Conservation (phyloP, 2,113 vertebrate genomes). For the Colistium nudipinnis region DNA sequence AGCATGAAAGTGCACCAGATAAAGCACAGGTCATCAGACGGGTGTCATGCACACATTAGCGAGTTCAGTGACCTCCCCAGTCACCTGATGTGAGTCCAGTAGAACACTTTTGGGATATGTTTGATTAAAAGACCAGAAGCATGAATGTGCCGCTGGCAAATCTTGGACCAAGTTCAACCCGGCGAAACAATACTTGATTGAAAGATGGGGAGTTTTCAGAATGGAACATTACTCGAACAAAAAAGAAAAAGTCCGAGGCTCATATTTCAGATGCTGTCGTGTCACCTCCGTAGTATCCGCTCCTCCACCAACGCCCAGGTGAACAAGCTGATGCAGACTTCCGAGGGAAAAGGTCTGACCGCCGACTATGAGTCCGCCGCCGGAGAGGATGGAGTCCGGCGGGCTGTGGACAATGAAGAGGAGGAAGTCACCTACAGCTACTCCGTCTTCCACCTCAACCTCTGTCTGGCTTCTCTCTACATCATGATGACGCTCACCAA, state of each 20-base stretch:
- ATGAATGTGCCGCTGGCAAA: neutral
- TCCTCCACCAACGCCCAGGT: slow-evolving; percentile 90
- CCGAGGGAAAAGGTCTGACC: slow-evolving; percentile 75
- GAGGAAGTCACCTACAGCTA: slow-evolving; percentile 90
- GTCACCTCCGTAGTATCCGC: slow-evolving; percentile 83
- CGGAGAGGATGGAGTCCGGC: slow-evolving; percentile 66
- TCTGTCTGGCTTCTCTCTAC: slow-evolving; percentile 90
- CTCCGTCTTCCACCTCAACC: slow-evolving; percentile 93
- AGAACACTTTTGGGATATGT: neutral
- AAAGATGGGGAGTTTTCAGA: neutral
- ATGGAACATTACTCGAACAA: neutral
- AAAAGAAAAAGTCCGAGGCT: neutral
- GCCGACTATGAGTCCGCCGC: fast-evolving
- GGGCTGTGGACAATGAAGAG: slow-evolving; percentile 90
- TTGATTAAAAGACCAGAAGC: neutral
- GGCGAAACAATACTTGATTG: neutral
- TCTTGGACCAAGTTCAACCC: neutral
- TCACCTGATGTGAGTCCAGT: neutral
- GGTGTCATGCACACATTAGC: too few relatives aligned
- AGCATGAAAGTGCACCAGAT: neutral
- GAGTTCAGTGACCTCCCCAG: neutral
- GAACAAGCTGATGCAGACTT: slow-evolving; percentile 91
- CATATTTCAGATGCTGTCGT: neutral
- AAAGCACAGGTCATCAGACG: neutral
- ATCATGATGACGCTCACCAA: slow-evolving; percentile 98